These are phyloP conservation scores for Julus scanicus DNA, from an alignment of 2,888 invertebrate genomes.

Conservation along the genomic window DNA sequence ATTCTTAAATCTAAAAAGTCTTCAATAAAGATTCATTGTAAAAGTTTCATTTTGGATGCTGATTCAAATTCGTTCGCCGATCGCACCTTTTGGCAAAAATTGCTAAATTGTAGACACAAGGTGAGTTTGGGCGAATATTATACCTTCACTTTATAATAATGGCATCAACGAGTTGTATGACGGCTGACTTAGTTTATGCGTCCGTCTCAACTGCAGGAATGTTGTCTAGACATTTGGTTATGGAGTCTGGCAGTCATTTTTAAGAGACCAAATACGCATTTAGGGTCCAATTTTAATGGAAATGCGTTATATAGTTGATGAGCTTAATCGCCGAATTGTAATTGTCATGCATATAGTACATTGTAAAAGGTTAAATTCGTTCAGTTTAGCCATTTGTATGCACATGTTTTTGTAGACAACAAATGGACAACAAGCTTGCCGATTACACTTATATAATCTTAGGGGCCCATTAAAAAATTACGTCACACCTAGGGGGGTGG, in stretches of 20 bases:
- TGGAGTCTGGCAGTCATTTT: neutral
- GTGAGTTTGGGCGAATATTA: neutral
- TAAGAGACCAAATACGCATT: neutral
- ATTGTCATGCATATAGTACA: neutral
- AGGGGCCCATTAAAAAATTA: too few species aligned
- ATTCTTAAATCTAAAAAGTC: too few species aligned
- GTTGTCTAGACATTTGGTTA: conserved; percentile 12
- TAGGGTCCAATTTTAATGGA: conserved; percentile 18
- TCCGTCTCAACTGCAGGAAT: conserved; percentile 4
- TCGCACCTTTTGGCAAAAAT: neutral
- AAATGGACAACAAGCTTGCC: too few species aligned
- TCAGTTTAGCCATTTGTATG: too few species aligned
- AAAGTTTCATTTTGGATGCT: neutral
- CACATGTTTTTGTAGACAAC: too few species aligned
- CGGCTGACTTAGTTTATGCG: conserved; percentile 20
- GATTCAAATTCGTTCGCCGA: neutral
- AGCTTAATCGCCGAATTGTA: neutral
- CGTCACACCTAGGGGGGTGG: too few species aligned
- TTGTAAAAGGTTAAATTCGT: too few species aligned
- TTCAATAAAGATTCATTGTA: neutral
- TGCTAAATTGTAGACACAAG: neutral
- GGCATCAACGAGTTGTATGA: conserved; percentile 12
- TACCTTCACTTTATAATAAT: neutral
- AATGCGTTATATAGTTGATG: neutral
- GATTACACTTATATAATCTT: too few species aligned